Evolutionary conservation across 2,113 vertebrate genomes (phyloP), one percentile per base, ranked within the genome.

Genomic region (Procavia capensis): DNA sequence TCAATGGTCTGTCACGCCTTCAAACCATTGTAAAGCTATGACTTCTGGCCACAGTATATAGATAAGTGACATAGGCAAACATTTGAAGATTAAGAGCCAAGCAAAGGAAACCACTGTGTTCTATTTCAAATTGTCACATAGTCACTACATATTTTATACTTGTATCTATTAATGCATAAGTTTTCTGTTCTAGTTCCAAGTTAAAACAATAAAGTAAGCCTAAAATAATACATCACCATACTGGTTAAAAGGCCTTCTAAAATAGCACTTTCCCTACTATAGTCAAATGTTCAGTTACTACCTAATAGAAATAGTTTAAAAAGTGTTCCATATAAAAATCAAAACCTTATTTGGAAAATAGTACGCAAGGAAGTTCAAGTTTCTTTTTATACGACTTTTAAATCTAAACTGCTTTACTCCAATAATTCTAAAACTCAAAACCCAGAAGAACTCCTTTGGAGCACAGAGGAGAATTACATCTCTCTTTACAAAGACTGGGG

Each of bases 351-450:
- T 74, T 86, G 59, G 63, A 93, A 88, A 90, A 68, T 16, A 36
- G 10, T 16, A 74, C 47, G 29, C n/a, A 76, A 91, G 59, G 4
- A 50, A 66, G 25, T 96, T 87, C n/a, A 70, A n/a, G 59, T 75
- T 76, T 79, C 66, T 54, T 85, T 91, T 10, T 90, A 16, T 6
- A 34, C n/a, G n/a, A 92, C 36, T 93, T 83, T 88, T 43, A 82
- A 54, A n/a, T 88, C 79, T 61, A 59, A 72, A 57, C 66, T 57
- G 68, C 66, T 45, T 88, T 86, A 64, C 29, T 78, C 43, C 39
- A 85, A 68, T 89, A 82, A 94, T 36, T 9, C 47, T 92, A 90
- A 94, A 94, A 92, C 68, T 88, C 74, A 96, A 93, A 94, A 81
- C 81, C 11, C 34, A 74, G 22, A 36, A 87, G 27, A 93, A 24